Evolutionary conservation across 2,113 vertebrate genomes (phyloP).

Genomic region (Craseonycteris thonglongyai): DNA sequence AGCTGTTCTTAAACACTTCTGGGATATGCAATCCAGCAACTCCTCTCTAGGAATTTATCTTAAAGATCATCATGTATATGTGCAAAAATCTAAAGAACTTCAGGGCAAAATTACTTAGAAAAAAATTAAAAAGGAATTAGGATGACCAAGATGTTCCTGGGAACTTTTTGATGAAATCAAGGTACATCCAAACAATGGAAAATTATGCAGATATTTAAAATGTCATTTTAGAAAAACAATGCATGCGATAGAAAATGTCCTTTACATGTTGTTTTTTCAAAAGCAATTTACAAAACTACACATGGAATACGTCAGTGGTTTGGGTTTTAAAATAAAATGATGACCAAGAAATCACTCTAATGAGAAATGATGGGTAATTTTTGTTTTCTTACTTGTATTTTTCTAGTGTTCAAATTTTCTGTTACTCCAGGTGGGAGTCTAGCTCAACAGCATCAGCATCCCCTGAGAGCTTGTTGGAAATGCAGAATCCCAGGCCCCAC

Average conservation of each 20-base stretch:
- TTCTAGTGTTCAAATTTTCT: background rate
- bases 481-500: background rate
- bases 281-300: background rate
- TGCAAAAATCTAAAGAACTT: background rate
- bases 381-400: background rate
- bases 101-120: background rate
- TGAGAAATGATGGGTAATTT: background rate
- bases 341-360: background rate
- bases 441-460: background rate
- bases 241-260: background rate
- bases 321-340: slow-evolving; percentile 2
- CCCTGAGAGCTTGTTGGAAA: background rate
- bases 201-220: background rate
- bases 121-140: background rate
- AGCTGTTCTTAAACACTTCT: background rate
- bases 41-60: background rate
- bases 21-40: background rate
- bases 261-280: background rate
- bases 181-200: background rate
- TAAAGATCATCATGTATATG: background rate
- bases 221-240: background rate
- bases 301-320: background rate
- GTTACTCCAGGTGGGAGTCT: background rate
- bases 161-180: background rate
- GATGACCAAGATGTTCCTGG: background rate